Conservation (phyloP, 2,797 vertebrate genomes). For the Periophthalmus magnuspinnatus region DNA sequence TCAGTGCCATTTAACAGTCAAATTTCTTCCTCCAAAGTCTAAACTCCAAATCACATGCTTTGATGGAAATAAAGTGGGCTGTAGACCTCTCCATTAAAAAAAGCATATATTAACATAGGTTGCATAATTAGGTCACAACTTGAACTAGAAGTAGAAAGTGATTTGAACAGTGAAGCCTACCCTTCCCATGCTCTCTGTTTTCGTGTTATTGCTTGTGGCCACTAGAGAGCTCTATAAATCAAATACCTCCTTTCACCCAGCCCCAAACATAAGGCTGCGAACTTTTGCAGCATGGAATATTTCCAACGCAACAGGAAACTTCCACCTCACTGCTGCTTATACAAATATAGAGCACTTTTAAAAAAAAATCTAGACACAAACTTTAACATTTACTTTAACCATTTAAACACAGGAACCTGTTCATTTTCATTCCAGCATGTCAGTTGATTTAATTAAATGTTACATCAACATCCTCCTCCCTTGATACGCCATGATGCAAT, state of each 20-base stretch:
- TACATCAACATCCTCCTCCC: slow-evolving; percentile 24
- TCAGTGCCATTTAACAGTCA: too few relatives aligned
- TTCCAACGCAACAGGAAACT: slow-evolving; percentile 38
- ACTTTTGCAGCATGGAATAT: slow-evolving; percentile 20
- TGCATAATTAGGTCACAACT: slow-evolving; percentile 2
- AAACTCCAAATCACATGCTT: too few relatives aligned
- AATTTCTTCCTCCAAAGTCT: too few relatives aligned
- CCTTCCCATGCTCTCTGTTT: slow-evolving; percentile 20
- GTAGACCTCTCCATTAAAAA: neutral
- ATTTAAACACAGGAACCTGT: slow-evolving; percentile 25
- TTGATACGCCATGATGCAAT: slow-evolving; percentile 34
- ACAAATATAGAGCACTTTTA: neutral
- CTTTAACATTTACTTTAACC: slow-evolving; percentile 16
- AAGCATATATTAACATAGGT: neutral
- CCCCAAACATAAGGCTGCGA: slow-evolving; percentile 17
- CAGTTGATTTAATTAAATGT: slow-evolving; percentile 15
- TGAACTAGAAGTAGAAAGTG: neutral
- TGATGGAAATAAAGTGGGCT: too few relatives aligned
- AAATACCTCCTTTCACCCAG: neutral
- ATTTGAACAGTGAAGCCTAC: neutral
- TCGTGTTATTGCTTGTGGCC: slow-evolving; percentile 34
- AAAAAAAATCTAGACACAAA: neutral
- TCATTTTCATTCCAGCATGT: slow-evolving; percentile 35
- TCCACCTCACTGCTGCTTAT: neutral
- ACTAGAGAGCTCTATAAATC: slow-evolving; percentile 64